Conservation (phyloP, 1,140 invertebrate genomes). For the Pissodes strobi region DNA sequence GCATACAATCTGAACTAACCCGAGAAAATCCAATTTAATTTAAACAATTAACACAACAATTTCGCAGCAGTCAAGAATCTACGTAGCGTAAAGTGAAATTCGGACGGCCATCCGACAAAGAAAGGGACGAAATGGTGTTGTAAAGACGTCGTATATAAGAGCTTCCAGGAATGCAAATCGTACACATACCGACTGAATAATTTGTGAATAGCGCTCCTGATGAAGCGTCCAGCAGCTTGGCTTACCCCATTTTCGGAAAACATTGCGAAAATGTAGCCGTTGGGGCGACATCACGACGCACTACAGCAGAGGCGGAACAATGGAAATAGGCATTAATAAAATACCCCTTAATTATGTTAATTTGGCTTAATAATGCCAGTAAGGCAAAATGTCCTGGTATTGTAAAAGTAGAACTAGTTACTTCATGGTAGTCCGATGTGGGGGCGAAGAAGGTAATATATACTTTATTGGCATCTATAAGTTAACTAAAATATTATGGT, state of each 20-base stretch:
- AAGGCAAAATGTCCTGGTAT: too few species aligned
- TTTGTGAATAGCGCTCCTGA: slow-evolving; percentile 51
- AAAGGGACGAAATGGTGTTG: slow-evolving; percentile 25
- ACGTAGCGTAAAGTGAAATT: slow-evolving; percentile 15
- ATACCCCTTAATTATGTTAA: too few species aligned
- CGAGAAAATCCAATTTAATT: slow-evolving; percentile 19
- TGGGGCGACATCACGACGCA: too few species aligned
- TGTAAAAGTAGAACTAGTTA: too few species aligned
- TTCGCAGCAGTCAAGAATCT: neutral
- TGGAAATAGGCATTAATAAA: too few species aligned
- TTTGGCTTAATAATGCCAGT: too few species aligned
- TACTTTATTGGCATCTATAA: too few species aligned
- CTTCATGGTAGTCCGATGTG: too few species aligned
- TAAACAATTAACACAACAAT: slow-evolving; percentile 29
- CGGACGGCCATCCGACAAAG: slow-evolving; percentile 19
- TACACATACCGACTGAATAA: slow-evolving; percentile 49
- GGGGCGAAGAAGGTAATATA: too few species aligned
- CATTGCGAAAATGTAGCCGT: slow-evolving; percentile 5
- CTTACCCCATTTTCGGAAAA: slow-evolving; percentile 25
- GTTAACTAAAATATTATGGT: too few species aligned
- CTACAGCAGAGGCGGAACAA: too few species aligned
- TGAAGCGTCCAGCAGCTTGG: slow-evolving; percentile 49
- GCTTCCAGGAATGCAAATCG: slow-evolving; percentile 50
- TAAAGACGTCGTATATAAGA: slow-evolving; percentile 22
- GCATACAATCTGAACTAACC: too few species aligned